Evolutionary conservation across 2,113 vertebrate genomes (phyloP).

Genomic region (Tachysurus vachellii): DNA sequence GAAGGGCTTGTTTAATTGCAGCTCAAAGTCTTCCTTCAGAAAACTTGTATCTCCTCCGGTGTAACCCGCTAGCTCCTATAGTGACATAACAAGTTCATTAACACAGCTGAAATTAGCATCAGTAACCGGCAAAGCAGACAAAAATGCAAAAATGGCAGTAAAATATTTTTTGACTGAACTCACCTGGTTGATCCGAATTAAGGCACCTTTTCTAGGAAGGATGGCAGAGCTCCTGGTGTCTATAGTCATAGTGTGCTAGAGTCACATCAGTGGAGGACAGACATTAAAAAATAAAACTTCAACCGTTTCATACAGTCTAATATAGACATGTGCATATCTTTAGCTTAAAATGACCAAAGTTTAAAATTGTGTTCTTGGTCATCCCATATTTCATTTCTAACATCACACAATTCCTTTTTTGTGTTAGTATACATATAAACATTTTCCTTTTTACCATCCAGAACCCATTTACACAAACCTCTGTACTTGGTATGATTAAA

Average conservation of each 20-base stretch:
- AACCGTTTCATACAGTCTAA: background rate
- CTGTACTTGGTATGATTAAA: background rate
- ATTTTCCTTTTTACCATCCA: background rate
- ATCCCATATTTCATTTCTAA: background rate
- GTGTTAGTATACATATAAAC: background rate
- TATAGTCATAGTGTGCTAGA: slow-evolving; percentile 87
- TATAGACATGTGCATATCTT: background rate
- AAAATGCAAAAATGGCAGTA: background rate
- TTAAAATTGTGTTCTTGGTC: background rate
- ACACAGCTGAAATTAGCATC: background rate
- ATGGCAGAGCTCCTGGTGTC: slow-evolving; percentile 92
- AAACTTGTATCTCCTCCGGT: slow-evolving; percentile 90
- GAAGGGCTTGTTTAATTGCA: slow-evolving; percentile 86
- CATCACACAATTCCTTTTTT: background rate
- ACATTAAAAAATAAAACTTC: background rate
- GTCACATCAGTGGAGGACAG: slow-evolving; percentile 29
- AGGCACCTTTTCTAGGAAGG: slow-evolving; percentile 84
- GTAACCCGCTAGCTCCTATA: slow-evolving; percentile 91
- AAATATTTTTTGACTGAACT: slow-evolving; percentile 13
- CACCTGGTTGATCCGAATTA: slow-evolving; percentile 93
- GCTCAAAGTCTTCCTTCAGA: slow-evolving; percentile 92
- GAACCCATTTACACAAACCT: background rate
- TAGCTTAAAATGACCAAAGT: background rate
- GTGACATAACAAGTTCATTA: slow-evolving; percentile 18
- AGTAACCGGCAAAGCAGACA: background rate